Evolutionary conservation across 2,113 vertebrate genomes (phyloP).

Genomic region (Haliaeetus leucogaster): DNA sequence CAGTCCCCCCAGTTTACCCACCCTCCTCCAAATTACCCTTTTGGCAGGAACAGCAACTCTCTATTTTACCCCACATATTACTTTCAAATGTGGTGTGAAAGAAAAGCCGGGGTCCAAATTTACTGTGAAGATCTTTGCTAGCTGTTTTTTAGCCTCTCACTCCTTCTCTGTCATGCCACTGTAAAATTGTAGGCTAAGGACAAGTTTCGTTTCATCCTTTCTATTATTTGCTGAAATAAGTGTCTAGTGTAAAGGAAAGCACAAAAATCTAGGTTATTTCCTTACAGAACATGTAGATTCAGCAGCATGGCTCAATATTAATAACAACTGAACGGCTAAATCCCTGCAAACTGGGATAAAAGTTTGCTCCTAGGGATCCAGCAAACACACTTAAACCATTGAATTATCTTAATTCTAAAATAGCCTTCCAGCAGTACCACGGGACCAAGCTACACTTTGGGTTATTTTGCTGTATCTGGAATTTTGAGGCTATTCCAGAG

Average conservation of each 20-base stretch:
- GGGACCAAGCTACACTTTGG: background rate
- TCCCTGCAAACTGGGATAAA: conserved; percentile 39
- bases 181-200: background rate
- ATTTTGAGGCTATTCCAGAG: conserved; percentile 19
- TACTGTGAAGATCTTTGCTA: background rate
- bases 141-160: background rate
- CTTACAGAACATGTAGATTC: conserved; percentile 31
- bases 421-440: background rate
- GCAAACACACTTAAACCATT: background rate
- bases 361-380: conserved; percentile 37
- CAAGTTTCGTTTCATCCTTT: background rate
- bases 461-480: conserved; percentile 14
- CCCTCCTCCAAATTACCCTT: background rate
- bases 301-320: conserved; percentile 30
- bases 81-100: background rate
- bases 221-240: background rate
- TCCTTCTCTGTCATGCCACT: background rate
- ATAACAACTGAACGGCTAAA: conserved; percentile 21
- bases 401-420: conserved; percentile 28
- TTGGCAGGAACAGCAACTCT: background rate
- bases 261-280: conserved; percentile 33
- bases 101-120: background rate
- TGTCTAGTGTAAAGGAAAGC: background rate
- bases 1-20: background rate
- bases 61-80: background rate